phyloP scores from a whole-genome alignment of 2,797 vertebrate genomes.

The Sebastes trivittatus region DNA sequence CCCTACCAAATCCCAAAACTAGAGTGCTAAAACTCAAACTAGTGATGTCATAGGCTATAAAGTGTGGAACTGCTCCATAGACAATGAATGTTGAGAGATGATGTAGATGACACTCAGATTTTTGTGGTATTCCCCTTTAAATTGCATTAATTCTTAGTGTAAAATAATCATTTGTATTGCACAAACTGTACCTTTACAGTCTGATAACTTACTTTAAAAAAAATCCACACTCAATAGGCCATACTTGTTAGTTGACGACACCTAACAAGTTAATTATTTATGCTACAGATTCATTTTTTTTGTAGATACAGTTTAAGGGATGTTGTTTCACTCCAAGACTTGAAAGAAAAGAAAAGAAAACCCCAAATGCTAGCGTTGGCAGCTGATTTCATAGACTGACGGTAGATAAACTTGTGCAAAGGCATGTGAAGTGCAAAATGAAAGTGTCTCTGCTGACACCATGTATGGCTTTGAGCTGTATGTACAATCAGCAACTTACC shows the following conservation, averaged over 20 bases:
- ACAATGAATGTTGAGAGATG: too few species aligned
- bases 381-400: neutral
- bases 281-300: neutral
- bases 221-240: neutral
- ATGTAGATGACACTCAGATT: too few species aligned
- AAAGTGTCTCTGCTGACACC: neutral
- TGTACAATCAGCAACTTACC: conserved; percentile 54
- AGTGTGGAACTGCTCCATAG: too few species aligned
- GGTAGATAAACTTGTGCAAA: neutral
- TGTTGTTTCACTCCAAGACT: neutral
- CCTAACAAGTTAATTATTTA: neutral
- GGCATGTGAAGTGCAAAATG: neutral
- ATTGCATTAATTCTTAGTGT: neutral
- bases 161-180: neutral
- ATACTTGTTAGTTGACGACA: neutral
- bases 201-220: neutral
- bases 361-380: neutral
- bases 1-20: too few species aligned
- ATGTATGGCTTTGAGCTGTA: neutral
- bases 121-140: too few species aligned
- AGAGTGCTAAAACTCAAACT: too few species aligned
- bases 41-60: too few species aligned
- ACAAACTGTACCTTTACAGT: neutral
- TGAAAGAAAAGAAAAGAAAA: neutral
- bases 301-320: neutral